A percentile compares a stretch with the other conserved stretches of the same genome.
phyloP scores from a whole-genome alignment of 2,888 invertebrate genomes.

The Tinea trinotella region DNA sequence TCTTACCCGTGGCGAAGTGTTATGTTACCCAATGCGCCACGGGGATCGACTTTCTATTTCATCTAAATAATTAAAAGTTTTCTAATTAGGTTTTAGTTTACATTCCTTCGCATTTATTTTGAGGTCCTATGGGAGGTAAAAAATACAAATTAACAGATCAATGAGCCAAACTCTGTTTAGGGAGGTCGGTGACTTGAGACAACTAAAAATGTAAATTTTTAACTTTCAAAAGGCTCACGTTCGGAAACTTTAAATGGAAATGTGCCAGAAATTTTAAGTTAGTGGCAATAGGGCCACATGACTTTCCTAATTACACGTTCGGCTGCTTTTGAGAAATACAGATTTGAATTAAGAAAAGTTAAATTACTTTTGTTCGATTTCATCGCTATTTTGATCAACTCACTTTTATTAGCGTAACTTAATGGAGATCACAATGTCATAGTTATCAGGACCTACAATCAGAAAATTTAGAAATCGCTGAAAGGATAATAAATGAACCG shows the following conservation, averaged over 20 bases:
- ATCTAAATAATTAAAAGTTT: neutral
- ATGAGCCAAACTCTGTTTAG: neutral
- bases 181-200: neutral
- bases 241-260: slow-evolving; percentile 14
- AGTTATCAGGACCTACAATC: neutral
- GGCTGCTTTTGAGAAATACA: slow-evolving; percentile 41
- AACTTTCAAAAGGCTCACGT: slow-evolving; percentile 9
- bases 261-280: slow-evolving; percentile 16
- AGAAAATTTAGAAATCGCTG: neutral
- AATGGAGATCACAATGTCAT: neutral
- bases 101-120: neutral
- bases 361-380: slow-evolving; percentile 59
- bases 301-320: slow-evolving; percentile 47
- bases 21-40: no score
- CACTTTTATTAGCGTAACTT: neutral
- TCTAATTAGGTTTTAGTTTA: neutral
- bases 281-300: slow-evolving; percentile 18
- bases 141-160: neutral
- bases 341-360: slow-evolving; percentile 54
- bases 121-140: neutral
- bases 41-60: no score
- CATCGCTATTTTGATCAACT: slow-evolving; percentile 35
- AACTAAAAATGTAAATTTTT: slow-evolving; percentile 3
- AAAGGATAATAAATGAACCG: neutral
- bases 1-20: no score